phyloP scores from a whole-genome alignment of 2,113 vertebrate genomes.

The Brachypodius melanocephalos region DNA sequence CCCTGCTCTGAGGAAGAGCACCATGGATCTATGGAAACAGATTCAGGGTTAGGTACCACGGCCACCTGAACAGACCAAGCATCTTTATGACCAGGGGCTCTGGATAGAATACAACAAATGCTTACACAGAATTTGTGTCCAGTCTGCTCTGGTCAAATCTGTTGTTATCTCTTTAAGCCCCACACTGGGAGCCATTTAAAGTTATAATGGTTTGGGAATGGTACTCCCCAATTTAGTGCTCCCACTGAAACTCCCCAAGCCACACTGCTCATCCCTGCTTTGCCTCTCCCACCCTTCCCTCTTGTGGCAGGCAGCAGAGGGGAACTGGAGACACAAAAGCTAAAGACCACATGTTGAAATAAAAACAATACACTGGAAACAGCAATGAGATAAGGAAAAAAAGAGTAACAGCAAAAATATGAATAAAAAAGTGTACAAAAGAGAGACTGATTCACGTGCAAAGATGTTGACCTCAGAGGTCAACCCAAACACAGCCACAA shows the following conservation, averaged over 20 bases:
- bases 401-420: neutral
- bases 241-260: neutral
- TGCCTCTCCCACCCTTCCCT: neutral
- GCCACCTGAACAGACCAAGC: neutral
- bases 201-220: neutral
- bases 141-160: neutral
- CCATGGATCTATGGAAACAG: fast-evolving
- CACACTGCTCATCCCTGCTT: fast-evolving
- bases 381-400: neutral
- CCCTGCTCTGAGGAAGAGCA: neutral
- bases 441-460: neutral
- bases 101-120: neutral
- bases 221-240: neutral
- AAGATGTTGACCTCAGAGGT: neutral
- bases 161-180: neutral
- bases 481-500: too few species aligned
- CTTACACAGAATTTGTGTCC: neutral
- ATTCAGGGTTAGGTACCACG: fast-evolving
- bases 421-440: neutral
- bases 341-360: neutral
- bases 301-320: neutral
- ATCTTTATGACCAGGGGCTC: fast-evolving
- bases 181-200: neutral
- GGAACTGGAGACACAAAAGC: neutral
- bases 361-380: neutral